A percentile compares a stretch with the other conserved stretches of the same genome.
Evolutionary conservation across 2,888 invertebrate species (phyloP).

Genomic region (Sinhomidia bicolor): DNA sequence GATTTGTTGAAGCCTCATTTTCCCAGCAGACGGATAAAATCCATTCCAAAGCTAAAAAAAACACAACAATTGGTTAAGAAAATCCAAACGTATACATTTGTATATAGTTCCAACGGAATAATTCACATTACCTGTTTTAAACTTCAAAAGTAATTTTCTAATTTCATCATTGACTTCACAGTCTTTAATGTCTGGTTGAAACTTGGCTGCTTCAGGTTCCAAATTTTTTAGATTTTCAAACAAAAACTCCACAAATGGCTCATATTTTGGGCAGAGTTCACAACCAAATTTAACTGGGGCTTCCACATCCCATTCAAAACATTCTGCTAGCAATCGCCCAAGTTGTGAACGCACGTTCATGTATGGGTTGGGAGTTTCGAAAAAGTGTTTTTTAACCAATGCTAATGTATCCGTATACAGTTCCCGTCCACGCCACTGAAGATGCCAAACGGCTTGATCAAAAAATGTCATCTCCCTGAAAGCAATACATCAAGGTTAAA

Average conservation of each 20-base stretch:
- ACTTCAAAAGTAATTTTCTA: constrained; percentile 78
- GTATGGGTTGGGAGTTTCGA: constrained; percentile 79
- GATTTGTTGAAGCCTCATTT: constrained; percentile 81
- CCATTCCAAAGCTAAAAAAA: constrained; percentile 77
- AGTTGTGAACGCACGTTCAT: constrained; percentile 79
- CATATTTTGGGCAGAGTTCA: constrained; percentile 74
- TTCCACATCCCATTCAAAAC: constrained; percentile 81
- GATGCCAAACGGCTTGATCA: constrained; percentile 74
- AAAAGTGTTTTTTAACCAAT: constrained; percentile 78
- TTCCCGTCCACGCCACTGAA: constrained; percentile 79
- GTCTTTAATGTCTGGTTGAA: constrained; percentile 76
- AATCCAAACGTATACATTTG: constrained; percentile 12
- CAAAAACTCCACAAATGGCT: constrained; percentile 72
- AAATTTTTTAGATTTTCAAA: constrained; percentile 72
- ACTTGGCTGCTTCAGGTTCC: constrained; percentile 76
- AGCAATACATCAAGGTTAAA: background rate
- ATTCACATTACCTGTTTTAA: constrained; percentile 79
- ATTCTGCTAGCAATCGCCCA: constrained; percentile 81
- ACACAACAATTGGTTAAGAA: no score
- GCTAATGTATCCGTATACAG: constrained; percentile 76
- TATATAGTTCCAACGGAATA: no score
- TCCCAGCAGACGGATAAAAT: constrained; percentile 80
- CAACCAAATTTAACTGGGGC: constrained; percentile 72
- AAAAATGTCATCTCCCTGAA: constrained; percentile 79
- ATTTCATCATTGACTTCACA: constrained; percentile 79